A percentile compares a stretch with the other conserved stretches of the same genome.
These are phyloP conservation scores for Nannoperca australis DNA, from an alignment of 2,797 vertebrate species.

Conservation along the genomic window DNA sequence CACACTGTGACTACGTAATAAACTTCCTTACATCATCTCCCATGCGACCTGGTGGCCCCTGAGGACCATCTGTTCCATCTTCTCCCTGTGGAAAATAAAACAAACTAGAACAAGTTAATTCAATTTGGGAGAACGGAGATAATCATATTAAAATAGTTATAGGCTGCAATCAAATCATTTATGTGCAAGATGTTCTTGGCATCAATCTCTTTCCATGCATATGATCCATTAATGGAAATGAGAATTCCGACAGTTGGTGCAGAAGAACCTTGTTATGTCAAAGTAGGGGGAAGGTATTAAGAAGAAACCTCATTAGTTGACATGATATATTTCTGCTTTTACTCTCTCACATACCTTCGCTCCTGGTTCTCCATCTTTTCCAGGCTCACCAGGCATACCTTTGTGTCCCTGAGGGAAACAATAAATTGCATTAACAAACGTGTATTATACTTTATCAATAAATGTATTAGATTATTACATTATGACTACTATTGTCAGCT, in stretches of 20 bases:
- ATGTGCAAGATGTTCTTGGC: not conserved
- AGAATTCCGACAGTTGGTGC: not conserved
- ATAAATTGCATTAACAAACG: not conserved
- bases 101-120: slow-evolving; percentile 25
- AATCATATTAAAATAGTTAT: slow-evolving; percentile 30
- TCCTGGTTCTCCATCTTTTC: slow-evolving; percentile 79
- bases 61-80: slow-evolving; percentile 74
- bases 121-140: not conserved
- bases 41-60: slow-evolving; percentile 81
- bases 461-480: not conserved
- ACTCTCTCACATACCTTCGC: slow-evolving; percentile 75
- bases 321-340: not conserved
- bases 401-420: slow-evolving; percentile 81
- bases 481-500: not conserved
- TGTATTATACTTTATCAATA: not conserved
- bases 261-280: not conserved
- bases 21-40: slow-evolving; percentile 83
- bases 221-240: not conserved
- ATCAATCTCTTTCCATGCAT: not conserved
- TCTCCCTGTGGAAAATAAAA: slow-evolving; percentile 78
- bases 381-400: slow-evolving; percentile 80
- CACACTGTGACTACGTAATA: not conserved
- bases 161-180: slow-evolving; percentile 10
- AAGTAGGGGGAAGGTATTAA: not conserved
- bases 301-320: not conserved